Conservation (phyloP, 2,888 invertebrate genomes). For the Amphipoea lucens region DNA sequence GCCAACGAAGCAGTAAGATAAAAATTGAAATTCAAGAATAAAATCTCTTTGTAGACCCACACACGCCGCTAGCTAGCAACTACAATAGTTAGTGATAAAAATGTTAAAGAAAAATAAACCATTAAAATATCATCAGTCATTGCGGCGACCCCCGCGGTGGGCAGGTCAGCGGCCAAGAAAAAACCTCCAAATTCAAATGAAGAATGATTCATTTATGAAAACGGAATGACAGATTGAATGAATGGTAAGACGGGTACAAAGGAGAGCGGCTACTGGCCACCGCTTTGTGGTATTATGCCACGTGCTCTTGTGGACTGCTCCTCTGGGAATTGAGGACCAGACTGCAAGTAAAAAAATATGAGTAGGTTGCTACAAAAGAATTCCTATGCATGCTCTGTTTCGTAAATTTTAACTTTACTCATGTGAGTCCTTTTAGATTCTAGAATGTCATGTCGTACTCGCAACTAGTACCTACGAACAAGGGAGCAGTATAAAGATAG, state of each 20-base stretch:
- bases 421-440: not conserved
- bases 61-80: conserved; percentile 72
- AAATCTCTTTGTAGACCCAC: conserved; percentile 63
- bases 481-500: not conserved
- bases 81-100: conserved; percentile 87
- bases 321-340: conserved; percentile 67
- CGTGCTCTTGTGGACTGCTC: conserved; percentile 76
- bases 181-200: conserved; percentile 88
- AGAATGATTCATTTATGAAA: conserved; percentile 90
- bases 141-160: conserved; percentile 86
- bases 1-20: conserved; percentile 19
- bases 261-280: conserved; percentile 83
- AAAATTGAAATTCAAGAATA: conserved; percentile 53
- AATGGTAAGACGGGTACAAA: conserved; percentile 83
- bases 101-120: conserved; percentile 89
- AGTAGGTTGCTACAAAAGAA: not conserved
- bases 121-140: conserved; percentile 90
- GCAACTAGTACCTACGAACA: not conserved
- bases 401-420: not conserved
- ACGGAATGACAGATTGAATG: conserved; percentile 90
- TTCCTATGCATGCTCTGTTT: not conserved
- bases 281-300: conserved; percentile 78
- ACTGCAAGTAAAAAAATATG: conserved; percentile 26
- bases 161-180: conserved; percentile 87
- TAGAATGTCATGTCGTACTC: not conserved